Evolutionary conservation across 2,113 vertebrate species (phyloP).

Genomic region (Balaeniceps rex): DNA sequence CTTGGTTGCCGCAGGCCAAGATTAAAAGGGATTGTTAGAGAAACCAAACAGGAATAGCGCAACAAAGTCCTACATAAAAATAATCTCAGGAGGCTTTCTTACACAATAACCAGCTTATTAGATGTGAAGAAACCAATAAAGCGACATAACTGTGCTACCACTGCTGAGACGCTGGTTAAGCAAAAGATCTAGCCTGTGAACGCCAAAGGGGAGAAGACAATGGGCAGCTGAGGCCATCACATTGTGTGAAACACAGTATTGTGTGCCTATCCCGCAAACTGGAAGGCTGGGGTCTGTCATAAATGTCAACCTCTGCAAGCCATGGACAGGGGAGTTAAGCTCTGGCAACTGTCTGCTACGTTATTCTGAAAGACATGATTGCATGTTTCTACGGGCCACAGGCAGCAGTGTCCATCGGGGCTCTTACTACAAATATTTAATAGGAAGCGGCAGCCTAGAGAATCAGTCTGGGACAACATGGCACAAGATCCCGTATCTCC

Average conservation of each 20-base stretch:
- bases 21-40: background rate
- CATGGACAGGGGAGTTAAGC: background rate
- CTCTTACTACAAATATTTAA: background rate
- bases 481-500: background rate
- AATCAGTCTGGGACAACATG: background rate
- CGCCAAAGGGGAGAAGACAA: background rate
- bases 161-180: background rate
- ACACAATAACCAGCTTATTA: background rate
- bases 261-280: background rate
- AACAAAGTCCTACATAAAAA: background rate
- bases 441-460: background rate
- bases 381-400: background rate
- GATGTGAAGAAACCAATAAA: background rate
- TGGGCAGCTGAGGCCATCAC: background rate
- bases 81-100: background rate
- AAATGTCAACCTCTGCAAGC: background rate
- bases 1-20: background rate
- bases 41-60: background rate
- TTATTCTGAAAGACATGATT: background rate
- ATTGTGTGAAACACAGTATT: fast-evolving
- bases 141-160: background rate
- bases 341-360: background rate
- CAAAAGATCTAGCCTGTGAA: background rate
- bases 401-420: background rate
- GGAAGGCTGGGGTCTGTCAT: background rate